Conservation (phyloP, 1,140 invertebrate genomes). For the Popillia japonica region DNA sequence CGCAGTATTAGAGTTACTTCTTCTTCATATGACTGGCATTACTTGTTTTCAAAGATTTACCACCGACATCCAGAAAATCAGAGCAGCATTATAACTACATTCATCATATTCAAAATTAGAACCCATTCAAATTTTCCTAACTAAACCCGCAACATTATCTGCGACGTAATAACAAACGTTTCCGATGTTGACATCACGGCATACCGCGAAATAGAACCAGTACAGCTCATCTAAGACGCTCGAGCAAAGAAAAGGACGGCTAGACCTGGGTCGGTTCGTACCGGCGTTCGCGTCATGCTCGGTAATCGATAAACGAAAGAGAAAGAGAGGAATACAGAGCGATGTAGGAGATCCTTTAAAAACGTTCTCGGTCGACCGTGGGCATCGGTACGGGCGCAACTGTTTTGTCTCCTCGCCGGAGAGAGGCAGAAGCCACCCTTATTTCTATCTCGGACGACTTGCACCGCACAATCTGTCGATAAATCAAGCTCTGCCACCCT, state of each 20-base stretch:
- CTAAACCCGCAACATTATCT: background rate
- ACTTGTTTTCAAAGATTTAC: too few relatives aligned
- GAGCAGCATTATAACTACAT: too few relatives aligned
- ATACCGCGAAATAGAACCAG: conserved; percentile 7
- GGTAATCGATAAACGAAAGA: background rate
- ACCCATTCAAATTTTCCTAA: too few relatives aligned
- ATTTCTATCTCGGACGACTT: background rate
- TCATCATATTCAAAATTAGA: too few relatives aligned
- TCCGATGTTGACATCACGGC: background rate
- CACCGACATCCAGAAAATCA: too few relatives aligned
- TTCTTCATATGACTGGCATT: too few relatives aligned
- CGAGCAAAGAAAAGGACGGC: background rate
- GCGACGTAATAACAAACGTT: background rate
- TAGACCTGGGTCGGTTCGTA: background rate
- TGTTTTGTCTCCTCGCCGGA: background rate
- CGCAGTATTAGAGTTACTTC: too few relatives aligned
- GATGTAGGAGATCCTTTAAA: conserved; percentile 6
- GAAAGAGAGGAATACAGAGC: background rate
- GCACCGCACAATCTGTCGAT: conserved; percentile 6
- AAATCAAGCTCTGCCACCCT: conserved; percentile 13
- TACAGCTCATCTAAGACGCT: background rate
- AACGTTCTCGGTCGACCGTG: background rate
- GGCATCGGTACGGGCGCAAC: background rate
- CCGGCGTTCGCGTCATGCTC: background rate
- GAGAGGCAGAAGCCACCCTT: background rate